phyloP scores from a whole-genome alignment of 1,140 invertebrate genomes.

The Formica selysi region DNA sequence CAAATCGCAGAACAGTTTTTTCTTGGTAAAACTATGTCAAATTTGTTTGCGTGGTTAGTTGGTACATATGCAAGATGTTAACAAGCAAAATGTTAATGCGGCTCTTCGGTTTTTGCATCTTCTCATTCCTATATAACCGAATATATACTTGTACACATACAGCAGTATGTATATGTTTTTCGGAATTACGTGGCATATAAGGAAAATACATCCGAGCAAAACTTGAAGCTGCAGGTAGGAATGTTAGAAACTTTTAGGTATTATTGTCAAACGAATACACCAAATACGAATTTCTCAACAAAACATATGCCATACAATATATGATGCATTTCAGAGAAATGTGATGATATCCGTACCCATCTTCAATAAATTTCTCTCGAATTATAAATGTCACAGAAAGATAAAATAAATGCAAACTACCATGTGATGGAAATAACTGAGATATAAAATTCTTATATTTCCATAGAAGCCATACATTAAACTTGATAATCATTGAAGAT shows the following conservation, averaged over 20 bases:
- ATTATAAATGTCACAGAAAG: conserved; percentile 23
- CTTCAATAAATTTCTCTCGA: conserved; percentile 36
- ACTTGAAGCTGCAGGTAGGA: conserved; percentile 55
- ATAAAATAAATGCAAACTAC: conserved; percentile 7
- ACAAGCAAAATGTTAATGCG: conserved; percentile 30
- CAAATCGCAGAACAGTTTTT: neutral
- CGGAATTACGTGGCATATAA: conserved; percentile 58
- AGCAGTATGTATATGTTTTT: conserved; percentile 36
- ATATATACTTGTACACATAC: neutral
- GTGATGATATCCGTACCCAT: neutral
- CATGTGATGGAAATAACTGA: neutral
- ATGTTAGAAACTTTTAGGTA: conserved; percentile 43
- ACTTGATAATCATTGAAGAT: neutral
- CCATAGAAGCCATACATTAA: conserved; percentile 4
- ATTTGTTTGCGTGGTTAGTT: neutral
- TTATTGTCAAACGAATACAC: conserved; percentile 65
- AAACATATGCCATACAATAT: conserved; percentile 34
- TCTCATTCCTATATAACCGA: neutral
- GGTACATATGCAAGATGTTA: conserved; percentile 17
- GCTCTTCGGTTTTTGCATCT: conserved; percentile 16
- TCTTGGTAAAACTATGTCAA: neutral
- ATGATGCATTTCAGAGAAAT: conserved; percentile 16
- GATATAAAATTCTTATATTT: conserved; percentile 4
- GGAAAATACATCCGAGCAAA: conserved; percentile 61
- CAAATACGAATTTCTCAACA: conserved; percentile 18